Evolutionary conservation across 2,797 vertebrate genomes (phyloP), one percentile per base, ranked within the genome.

Genomic region (Fistularia commersonii): DNA sequence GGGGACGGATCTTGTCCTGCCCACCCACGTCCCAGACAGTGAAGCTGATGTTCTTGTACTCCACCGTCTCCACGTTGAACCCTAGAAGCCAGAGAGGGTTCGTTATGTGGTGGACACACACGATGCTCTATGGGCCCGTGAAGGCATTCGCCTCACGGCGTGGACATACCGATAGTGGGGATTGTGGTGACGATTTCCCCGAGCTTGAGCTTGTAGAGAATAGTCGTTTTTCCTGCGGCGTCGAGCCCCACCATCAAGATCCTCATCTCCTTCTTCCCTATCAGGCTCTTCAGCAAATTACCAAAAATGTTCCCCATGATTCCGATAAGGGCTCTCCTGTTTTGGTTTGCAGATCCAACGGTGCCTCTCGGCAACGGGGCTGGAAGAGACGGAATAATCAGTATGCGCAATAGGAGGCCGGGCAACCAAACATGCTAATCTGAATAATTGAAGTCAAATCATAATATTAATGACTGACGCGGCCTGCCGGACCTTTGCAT

Each of bases 141-240:
- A 0, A 0, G 11, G 3, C 15, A 8, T 14, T 8, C 1, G 37
- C 37, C 9, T 4, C 31, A 31, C 8, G 32, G 15, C 11, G 12
- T 3, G 12, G 10, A 61, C 90, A n/a, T 89, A 98, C 96, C 96
- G 11, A 98, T 98, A 61, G 96, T 98, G 52, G 96, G 95, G 62
- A 98, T 98, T 51, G 96, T 98, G 77, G 96, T 98, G 71, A 98
- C 96, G 1, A 98, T 98, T 86, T 98, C 96, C 3, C 96, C 96
- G 58, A 98, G 90, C 57, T 98, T 98, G 57, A 98, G 92, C 69
- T 98, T 98, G 87, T 98, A 98, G 49, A 98, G 92, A 74, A 98
- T 98, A 9, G 96, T 98, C 61, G 96, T 98, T 88, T 98, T 98
- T 6, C 96, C 95, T 0, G 96, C 95, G 0, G 96, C 96, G 11